Base-by-base conservation (phyloP, 2,113 vertebrate species). In the Excalfactoria chinensis region DNA sequence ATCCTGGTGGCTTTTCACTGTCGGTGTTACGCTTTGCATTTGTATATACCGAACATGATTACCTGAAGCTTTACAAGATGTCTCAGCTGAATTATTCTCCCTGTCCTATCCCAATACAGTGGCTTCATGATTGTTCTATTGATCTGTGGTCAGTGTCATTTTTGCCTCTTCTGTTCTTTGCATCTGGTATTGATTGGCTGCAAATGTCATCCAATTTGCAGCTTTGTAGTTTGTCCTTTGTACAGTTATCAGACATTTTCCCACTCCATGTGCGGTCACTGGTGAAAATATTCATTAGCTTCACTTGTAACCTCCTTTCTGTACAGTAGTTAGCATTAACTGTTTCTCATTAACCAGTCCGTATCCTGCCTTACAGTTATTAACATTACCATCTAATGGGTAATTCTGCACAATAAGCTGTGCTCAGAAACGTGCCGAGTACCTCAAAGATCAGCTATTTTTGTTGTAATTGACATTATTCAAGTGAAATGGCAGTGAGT, bases 31-130 rank as follows among this genome's bases (percentile, higher is more conserved):
- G 44, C 34, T 78, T 73, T 19, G 10, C 20, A 8, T 60, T 68
- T 18, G 14, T 0, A 0, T 49, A 37, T 49, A 41, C 15, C 34
- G 41, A 62, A 22, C 13, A 2, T 18, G 34, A n/a, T 13, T 80
- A 59, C 32, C 30, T 40, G 13, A 25, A 64, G 34, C 56, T 78
- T 40, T 68, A 26, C 23, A 22, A 41, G 48, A 35, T 15, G 11
- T 37, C 17, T 41, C 25, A 7, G 37, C 32, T 15, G 40, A n/a
- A 26, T 78, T 44, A 26, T 59, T 41, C 44, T 46, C 62, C 21
- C 35, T 69, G 18, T 25, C 26, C 30, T 55, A 4, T 46, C 18
- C 8, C 32, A 60, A 49, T 30, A 28, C 11, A 40, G 0, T 56
- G 58, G 10, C 35, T 15, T 67, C 71, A 17, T 13, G 28, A 73